Base-by-base conservation (phyloP, 2,888 invertebrate genomes). In the Brachylomia viminalis region DNA sequence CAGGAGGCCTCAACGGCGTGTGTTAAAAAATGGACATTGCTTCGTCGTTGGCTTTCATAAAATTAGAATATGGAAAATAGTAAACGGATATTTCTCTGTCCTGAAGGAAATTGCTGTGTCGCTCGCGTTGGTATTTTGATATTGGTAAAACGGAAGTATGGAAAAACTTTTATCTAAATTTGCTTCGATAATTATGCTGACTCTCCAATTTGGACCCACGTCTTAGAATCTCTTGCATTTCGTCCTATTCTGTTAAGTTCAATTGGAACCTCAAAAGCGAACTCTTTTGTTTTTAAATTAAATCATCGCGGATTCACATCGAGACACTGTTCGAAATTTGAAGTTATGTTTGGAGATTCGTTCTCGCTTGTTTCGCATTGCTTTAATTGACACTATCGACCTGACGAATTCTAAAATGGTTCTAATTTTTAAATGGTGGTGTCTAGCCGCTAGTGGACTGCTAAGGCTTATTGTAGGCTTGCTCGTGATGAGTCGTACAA, bases 21-120 rank as follows among this genome's bases (percentile, higher is more conserved):
- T 61, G 67, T 78, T 84, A 87, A 87, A 87, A 87, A 87, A 87
- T 87, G 87, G 87, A 87, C 87, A 86, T 75, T 47, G 59, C 59
- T 81, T 61, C 72, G 47, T 54, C 70, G 82, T 68, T 64, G 80
- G 56, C 74, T 69, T 72, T 78, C 64, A 66, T 47, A 30, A 72
- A 86, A 87, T 87, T 84, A 85, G 76, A 87, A 86, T 86, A 79
- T 85, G 77, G 74, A 66, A 72, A 76, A 82, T 80, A 75, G 75
- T 72, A 61, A 64, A 69, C 30, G 75, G 61, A 56, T 71, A 67
- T 72, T 65, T 65, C 73, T 65, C 52, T 76, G 30, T 69, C 62
- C 27, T 45, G 33, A 8, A 33, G 17, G 33, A 47, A 67, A 56
- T 3, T 72, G 68, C 20, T 69, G 59, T 45, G 17, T 30, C n/a